phyloP scores from a whole-genome alignment of 2,888 invertebrate species.

The Clistopyga incitator region DNA sequence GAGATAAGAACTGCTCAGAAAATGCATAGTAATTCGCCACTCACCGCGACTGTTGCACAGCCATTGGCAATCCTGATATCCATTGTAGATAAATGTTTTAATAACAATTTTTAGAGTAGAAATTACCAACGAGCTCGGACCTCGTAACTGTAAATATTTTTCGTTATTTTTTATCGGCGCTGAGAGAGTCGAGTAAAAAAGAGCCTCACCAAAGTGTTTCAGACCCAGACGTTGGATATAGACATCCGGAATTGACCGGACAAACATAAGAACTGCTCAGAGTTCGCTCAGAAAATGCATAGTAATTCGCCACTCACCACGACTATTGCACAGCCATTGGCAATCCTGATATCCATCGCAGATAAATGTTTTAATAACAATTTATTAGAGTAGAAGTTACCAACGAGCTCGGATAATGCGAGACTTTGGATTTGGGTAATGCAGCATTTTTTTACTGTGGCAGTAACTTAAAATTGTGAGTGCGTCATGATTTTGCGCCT shows the following conservation, averaged over 20 bases:
- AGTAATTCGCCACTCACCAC: neutral
- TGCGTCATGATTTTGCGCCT: no score
- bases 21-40: neutral
- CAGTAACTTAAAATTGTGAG: no score
- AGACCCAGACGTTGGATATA: neutral
- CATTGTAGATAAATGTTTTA: neutral
- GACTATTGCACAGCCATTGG: neutral
- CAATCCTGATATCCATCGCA: neutral
- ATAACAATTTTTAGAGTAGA: no score
- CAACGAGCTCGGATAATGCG: no score
- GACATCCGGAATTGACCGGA: neutral
- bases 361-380: no score
- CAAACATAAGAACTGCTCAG: neutral
- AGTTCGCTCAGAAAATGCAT: neutral
- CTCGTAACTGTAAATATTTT: no score
- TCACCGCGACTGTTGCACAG: neutral
- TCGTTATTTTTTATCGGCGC: neutral
- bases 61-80: neutral
- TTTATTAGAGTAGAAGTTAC: no score
- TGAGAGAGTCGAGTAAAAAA: neutral
- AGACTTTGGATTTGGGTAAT: no score
- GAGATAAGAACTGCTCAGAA: neutral
- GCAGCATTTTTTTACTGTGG: no score
- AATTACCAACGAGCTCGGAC: no score
- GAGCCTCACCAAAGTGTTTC: neutral